A percentile compares a stretch with the other conserved stretches of the same genome.
Evolutionary conservation across 2,113 vertebrate species (phyloP).

Genomic region (Periophthalmodon schlosseri): DNA sequence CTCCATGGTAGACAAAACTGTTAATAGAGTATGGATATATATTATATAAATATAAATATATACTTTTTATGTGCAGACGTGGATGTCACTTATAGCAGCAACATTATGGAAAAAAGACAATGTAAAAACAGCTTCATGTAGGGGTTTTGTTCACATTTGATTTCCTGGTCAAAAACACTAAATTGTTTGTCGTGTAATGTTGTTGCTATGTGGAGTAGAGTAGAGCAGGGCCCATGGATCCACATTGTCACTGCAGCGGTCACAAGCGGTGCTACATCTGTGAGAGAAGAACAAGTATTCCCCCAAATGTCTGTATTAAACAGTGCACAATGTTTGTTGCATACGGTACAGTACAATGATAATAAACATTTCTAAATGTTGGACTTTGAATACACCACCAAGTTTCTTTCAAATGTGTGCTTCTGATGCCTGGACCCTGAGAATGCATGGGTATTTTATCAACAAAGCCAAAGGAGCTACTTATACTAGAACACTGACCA

Average conservation of each 20-base stretch:
- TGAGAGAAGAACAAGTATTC: conserved; percentile 42
- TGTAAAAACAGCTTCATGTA: conserved; percentile 67
- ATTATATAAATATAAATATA: conserved; percentile 86
- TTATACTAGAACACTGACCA: neutral
- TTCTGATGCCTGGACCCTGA: conserved; percentile 23
- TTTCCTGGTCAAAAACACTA: conserved; percentile 74
- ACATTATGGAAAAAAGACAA: conserved; percentile 73
- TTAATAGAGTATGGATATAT: conserved; percentile 85
- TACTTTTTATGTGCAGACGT: conserved; percentile 84
- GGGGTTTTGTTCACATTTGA: conserved; percentile 75
- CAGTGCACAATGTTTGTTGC: conserved; percentile 34
- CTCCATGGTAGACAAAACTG: conserved; percentile 81
- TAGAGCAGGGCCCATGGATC: conserved; percentile 72
- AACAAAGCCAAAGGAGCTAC: neutral
- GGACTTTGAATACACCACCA: conserved; percentile 17
- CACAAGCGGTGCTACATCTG: conserved; percentile 66
- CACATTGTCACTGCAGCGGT: conserved; percentile 50
- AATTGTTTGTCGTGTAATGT: conserved; percentile 79
- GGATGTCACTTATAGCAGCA: conserved; percentile 82
- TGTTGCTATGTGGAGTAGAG: conserved; percentile 78
- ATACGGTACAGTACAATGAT: conserved; percentile 4
- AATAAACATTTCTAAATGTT: conserved; percentile 10
- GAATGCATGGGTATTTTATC: conserved; percentile 46
- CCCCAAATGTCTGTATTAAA: conserved; percentile 48
- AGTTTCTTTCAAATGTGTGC: conserved; percentile 11